Percentiles rank a stretch among this genome's conserved stretches.
These are phyloP conservation scores for Poeciliopsis infans DNA, from an alignment of 2,797 vertebrate genomes.

Conservation along the genomic window DNA sequence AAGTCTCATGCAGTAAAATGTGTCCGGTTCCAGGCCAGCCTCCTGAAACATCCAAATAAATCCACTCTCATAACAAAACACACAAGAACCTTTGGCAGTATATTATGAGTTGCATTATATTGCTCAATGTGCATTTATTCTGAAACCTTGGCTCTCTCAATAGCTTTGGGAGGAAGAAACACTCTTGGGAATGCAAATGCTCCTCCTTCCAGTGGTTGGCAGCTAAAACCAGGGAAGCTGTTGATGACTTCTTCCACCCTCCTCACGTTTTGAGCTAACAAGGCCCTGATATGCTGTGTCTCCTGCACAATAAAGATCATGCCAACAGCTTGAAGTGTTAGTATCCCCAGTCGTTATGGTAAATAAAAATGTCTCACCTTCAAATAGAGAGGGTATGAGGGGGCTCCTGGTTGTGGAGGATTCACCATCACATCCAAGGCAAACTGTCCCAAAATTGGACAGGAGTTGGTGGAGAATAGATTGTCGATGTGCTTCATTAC, in stretches of 20 bases:
- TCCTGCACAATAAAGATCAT: conserved; percentile 63
- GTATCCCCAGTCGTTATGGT: neutral
- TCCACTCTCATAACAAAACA: neutral
- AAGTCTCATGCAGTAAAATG: conserved; percentile 76
- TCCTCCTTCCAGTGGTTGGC: conserved; percentile 74
- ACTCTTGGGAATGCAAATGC: conserved; percentile 72
- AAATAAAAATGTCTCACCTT: conserved; percentile 49
- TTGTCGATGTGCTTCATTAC: conserved; percentile 44
- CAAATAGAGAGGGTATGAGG: conserved; percentile 69
- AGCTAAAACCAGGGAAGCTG: conserved; percentile 68
- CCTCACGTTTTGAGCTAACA: conserved; percentile 53
- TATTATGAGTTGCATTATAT: neutral
- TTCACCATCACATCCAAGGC: conserved; percentile 74
- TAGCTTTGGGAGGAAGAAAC: conserved; percentile 66
- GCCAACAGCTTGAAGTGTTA: neutral
- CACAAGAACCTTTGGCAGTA: neutral
- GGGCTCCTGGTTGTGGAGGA: conserved; percentile 76
- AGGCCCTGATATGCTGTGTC: conserved; percentile 46
- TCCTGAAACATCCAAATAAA: conserved; percentile 57
- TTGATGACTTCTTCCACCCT: conserved; percentile 57
- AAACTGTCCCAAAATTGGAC: conserved; percentile 71
- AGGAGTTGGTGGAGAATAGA: conserved; percentile 6
- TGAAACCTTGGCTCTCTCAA: conserved; percentile 75
- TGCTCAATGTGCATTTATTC: neutral
- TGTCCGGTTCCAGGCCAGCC: conserved; percentile 71